These are phyloP conservation scores for Aphelinus atriplicis DNA, from an alignment of 1,140 invertebrate species.

Conservation along the genomic window DNA sequence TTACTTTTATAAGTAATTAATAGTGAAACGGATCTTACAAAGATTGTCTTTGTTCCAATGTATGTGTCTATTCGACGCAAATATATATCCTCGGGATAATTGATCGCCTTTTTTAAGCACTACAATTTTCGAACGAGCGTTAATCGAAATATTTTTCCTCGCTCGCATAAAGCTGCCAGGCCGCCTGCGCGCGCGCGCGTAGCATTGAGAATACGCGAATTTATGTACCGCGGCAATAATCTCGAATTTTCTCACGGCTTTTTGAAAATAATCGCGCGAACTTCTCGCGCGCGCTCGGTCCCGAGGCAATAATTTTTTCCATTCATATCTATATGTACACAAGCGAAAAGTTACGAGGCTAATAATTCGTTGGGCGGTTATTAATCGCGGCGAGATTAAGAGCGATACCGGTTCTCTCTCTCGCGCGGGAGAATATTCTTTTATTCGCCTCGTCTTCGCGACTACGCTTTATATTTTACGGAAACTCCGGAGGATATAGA, in stretches of 20 bases:
- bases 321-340: neutral
- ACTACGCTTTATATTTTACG: neutral
- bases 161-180: too few relatives aligned
- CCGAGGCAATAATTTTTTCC: conserved; percentile 4
- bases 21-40: too few relatives aligned
- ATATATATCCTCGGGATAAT: too few relatives aligned
- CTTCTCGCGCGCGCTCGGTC: conserved; percentile 4
- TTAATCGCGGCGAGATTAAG: conserved; percentile 57
- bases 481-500: too few relatives aligned
- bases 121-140: too few relatives aligned
- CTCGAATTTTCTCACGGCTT: conserved; percentile 32
- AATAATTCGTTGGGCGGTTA: conserved; percentile 52
- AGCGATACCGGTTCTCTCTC: conserved; percentile 53
- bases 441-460: conserved; percentile 34
- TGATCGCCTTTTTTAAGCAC: too few relatives aligned
- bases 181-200: neutral
- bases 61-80: too few relatives aligned
- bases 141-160: too few relatives aligned
- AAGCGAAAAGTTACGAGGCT: conserved; percentile 49
- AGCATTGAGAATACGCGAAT: neutral
- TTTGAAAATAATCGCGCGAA: conserved; percentile 30
- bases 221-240: conserved; percentile 1
- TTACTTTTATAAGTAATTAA: too few relatives aligned
- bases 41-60: too few relatives aligned
- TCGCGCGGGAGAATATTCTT: conserved; percentile 47